Evolutionary conservation across 2,888 invertebrate species (phyloP), one percentile per base, ranked within the genome.

Genomic region (Drosophila yooni): DNA sequence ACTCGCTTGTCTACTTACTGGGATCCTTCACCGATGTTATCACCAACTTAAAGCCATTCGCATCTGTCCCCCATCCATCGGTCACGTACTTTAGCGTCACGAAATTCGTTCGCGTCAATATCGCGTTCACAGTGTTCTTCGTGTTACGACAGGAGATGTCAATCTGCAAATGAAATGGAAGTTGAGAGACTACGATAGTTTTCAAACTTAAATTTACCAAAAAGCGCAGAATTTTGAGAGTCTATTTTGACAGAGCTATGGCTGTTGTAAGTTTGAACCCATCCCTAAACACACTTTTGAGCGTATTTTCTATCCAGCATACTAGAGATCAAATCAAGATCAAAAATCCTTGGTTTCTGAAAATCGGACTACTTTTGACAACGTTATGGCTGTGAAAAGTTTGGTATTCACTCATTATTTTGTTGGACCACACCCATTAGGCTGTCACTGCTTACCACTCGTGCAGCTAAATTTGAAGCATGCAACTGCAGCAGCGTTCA

Each of bases 1-100:
- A 43, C 4, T 29, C 13, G 7, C 8, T 11, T 18, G 10, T 11
- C 34, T 94, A 96, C 97, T 97, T 94, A 98, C 97, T 97, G 91
- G 97, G 96, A 95, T 98, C 98, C 93, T 98, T 98, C 92, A 98
- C 97, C 88, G 98, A 97, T 78, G 98, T 98, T 94, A 98, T 97
- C 94, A 98, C 96, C 92, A 98, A 95, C 91, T 96, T 96, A 95
- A 98, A 98, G 90, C 98, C 98, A 94, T 98, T 98, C 90, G 96
- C 95, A 93, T 97, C 97, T 75, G 97, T 97, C 80, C 98, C 98
- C 97, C 98, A 98, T 92, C 95, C 96, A 94, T 98, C 98, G 60
- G 98, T 98, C 92, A 97, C 97, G 94, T 98, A 98, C 94, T 97
- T 97, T 88, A 98, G 95, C 62, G 98, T 98, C 92, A 98, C 97